Percentiles rank a stretch among this genome's conserved stretches.
phyloP scores from a whole-genome alignment of 1,140 invertebrate genomes.

The Atta cephalotes region DNA sequence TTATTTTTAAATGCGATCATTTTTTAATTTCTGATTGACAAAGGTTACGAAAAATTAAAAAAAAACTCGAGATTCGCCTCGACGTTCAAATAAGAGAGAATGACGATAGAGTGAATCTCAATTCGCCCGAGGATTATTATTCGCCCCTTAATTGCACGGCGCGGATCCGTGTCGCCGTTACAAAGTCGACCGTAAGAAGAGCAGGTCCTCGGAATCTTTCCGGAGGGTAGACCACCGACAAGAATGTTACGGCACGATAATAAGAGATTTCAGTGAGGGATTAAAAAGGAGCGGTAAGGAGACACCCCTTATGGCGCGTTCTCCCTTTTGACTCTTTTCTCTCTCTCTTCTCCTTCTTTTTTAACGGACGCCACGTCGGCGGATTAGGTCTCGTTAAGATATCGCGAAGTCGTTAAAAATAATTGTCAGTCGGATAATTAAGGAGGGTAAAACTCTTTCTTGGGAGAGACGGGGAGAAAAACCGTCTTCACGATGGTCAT shows the following conservation, averaged over 20 bases:
- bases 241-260: slow-evolving; percentile 71
- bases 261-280: slow-evolving; percentile 74
- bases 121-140: slow-evolving; percentile 56
- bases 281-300: slow-evolving; percentile 73
- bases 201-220: slow-evolving; percentile 52
- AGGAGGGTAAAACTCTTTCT: slow-evolving; percentile 78
- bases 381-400: slow-evolving; percentile 84
- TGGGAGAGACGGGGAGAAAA: slow-evolving; percentile 64
- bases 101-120: slow-evolving; percentile 21
- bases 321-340: slow-evolving; percentile 67
- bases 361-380: slow-evolving; percentile 76
- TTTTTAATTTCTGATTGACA: background rate
- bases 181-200: slow-evolving; percentile 58
- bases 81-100: slow-evolving; percentile 1
- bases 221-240: slow-evolving; percentile 44
- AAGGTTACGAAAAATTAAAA: background rate
- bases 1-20: background rate
- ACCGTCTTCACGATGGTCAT: slow-evolving; percentile 32
- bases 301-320: slow-evolving; percentile 74
- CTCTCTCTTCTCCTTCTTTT: slow-evolving; percentile 43
- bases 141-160: slow-evolving; percentile 54
- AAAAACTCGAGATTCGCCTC: background rate
- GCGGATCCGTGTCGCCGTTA: slow-evolving; percentile 60
- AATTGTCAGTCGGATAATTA: slow-evolving; percentile 86
- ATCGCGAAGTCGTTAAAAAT: slow-evolving; percentile 85